phyloP scores from a whole-genome alignment of 2,888 invertebrate species.

The Ischnura elegans region DNA sequence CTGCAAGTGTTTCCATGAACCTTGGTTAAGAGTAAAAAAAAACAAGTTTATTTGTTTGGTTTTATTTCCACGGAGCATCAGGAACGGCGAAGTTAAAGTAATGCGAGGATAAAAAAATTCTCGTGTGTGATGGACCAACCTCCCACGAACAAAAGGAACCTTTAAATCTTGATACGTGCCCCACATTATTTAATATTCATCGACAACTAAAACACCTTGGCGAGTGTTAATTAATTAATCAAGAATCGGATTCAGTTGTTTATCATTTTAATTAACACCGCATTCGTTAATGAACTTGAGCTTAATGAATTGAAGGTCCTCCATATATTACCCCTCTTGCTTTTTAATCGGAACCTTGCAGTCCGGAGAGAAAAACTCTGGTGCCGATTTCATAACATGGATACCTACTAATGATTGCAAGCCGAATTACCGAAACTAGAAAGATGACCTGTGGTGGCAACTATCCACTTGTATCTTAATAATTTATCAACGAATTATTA shows the following conservation, averaged over 20 bases:
- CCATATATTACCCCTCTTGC: background rate
- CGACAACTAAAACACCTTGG: background rate
- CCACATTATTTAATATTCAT: background rate
- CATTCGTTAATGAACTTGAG: background rate
- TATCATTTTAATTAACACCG: background rate
- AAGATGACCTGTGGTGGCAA: too few species aligned
- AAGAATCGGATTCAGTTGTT: background rate
- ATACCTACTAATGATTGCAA: too few species aligned
- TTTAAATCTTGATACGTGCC: background rate
- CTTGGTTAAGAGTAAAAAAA: background rate
- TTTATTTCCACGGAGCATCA: background rate
- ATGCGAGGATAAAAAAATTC: background rate
- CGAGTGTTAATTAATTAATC: slow-evolving; percentile 10
- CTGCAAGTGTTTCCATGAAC: background rate
- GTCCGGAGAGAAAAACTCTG: background rate
- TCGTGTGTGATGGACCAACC: background rate
- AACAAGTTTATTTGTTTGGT: background rate
- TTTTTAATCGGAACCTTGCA: background rate
- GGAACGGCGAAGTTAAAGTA: background rate
- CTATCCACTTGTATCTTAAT: too few species aligned
- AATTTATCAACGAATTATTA: too few species aligned
- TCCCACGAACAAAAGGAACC: background rate
- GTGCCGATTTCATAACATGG: background rate
- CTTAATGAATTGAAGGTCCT: background rate
- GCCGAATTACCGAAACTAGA: too few species aligned